Evolutionary conservation across 2,888 invertebrate species (phyloP).

Genomic region (Elmis aenea): DNA sequence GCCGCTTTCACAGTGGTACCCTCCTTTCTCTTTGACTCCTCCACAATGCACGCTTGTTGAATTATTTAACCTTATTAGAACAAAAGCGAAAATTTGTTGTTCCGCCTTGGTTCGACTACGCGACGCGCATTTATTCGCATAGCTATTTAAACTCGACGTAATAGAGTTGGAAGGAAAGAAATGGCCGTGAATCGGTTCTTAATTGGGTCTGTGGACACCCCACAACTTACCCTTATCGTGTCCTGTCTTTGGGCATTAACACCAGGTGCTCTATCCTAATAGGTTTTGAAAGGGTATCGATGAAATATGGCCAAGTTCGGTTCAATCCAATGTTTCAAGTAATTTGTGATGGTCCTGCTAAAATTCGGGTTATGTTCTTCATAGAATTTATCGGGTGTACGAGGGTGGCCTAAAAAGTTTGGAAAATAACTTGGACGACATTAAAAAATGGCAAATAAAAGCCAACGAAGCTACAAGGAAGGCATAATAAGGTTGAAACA

Average conservation of each 20-base stretch:
- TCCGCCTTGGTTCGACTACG: background rate
- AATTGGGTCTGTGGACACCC: background rate
- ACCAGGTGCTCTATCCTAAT: background rate
- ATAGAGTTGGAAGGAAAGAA: background rate
- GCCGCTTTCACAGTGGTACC: background rate
- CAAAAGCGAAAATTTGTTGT: constrained; percentile 1
- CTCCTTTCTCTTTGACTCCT: background rate
- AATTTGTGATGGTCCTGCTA: no score
- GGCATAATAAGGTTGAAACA: no score
- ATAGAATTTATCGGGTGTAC: no score
- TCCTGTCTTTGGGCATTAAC: background rate
- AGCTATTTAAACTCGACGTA: background rate
- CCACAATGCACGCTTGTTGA: constrained; percentile 7
- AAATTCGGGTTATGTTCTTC: no score
- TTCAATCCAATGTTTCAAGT: no score
- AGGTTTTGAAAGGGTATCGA: no score
- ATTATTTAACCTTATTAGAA: constrained; percentile 10
- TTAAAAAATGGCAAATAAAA: no score
- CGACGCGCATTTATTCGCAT: background rate
- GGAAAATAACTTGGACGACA: no score
- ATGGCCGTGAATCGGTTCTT: background rate
- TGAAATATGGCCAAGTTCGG: no score
- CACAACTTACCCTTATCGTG: background rate
- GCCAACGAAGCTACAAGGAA: no score
- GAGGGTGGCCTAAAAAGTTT: no score